Base-by-base conservation (phyloP, 1,140 invertebrate genomes). In the Hyphantria cunea region DNA sequence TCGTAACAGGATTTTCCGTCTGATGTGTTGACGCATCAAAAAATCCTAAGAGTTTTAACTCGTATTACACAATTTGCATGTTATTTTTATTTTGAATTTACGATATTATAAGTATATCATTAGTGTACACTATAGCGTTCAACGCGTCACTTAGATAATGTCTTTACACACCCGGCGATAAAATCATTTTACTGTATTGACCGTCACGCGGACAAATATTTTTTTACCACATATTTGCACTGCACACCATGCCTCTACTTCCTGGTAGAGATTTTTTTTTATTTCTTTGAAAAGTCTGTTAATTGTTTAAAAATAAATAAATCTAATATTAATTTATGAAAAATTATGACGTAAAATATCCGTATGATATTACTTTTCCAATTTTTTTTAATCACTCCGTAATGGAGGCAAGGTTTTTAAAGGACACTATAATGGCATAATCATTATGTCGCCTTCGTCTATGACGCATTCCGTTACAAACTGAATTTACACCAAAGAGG, bases 131-230 rank as follows among this genome's bases (percentile, higher is more conserved):
- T 10, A 10, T 17, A 56, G 34, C 47, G 45, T 51, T 41, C 37
- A 32, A 42, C 37, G 44, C 51, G 54, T 37, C 55, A 51, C 33
- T 63, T 56, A 56, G 53, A 56, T 56, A 56, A 56, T 56, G 14
- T 25, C 13, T 47, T 25, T 31, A 47, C 25, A 33, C 32, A 47
- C 65, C 44, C 33, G 15, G 41, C 54, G 60, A 59, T 58, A 66
- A 62, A 62, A 39, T 51, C 10, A 49, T 25, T 34, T 48, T 14
- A 55, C 52, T 41, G 42, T 37, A 51, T 54, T 44, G 41, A 9
- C 41, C 6, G n/a, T n/a, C n/a, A n/a, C n/a, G n/a, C n/a, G n/a
- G 25, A 13, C 51, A 12, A 37, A 37, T 11, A 11, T 37, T 10
- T 3, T 37, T 37, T 37, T 37, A 3, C 0, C 8, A 37, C 34